Percentiles rank a stretch among this genome's conserved stretches.
Evolutionary conservation across 1,140 invertebrate species (phyloP).

Genomic region (Pachypeltis micranthus): DNA sequence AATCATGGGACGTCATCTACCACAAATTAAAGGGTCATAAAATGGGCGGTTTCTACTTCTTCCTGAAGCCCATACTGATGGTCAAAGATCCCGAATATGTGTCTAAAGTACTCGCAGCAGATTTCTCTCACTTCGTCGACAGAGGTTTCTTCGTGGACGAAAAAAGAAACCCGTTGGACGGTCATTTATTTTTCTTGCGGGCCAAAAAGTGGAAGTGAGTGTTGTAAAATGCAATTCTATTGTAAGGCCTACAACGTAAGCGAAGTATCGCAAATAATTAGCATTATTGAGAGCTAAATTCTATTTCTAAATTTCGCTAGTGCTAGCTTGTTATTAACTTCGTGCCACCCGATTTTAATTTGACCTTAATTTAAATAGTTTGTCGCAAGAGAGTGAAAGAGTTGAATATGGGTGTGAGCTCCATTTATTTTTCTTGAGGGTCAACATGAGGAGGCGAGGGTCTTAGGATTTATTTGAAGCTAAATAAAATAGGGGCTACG

Average conservation of each 20-base stretch:
- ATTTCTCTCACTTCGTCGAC: slow-evolving; percentile 45
- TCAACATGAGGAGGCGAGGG: too few relatives aligned
- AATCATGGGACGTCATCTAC: not conserved
- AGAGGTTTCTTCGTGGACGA: slow-evolving; percentile 34
- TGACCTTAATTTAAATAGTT: not conserved
- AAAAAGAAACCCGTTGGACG: slow-evolving; percentile 9
- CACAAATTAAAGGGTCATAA: not conserved
- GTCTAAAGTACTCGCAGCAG: slow-evolving; percentile 39
- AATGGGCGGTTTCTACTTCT: not conserved
- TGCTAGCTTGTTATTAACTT: too few relatives aligned
- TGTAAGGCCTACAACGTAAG: not conserved
- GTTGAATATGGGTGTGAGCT: too few relatives aligned
- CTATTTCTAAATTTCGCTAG: too few relatives aligned
- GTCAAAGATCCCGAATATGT: not conserved
- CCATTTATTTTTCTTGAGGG: too few relatives aligned
- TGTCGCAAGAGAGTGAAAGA: not conserved
- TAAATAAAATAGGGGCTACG: too few relatives aligned
- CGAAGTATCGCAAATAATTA: not conserved
- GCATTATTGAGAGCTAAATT: too few relatives aligned
- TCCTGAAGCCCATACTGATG: not conserved
- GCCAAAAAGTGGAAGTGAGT: slow-evolving; percentile 1
- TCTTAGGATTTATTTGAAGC: too few relatives aligned
- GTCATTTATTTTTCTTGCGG: not conserved
- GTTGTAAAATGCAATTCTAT: not conserved
- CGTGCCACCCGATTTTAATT: not conserved